These are phyloP conservation scores for Thamnophis sirtalis DNA, from an alignment of 2,113 vertebrate species.

Conservation along the genomic window DNA sequence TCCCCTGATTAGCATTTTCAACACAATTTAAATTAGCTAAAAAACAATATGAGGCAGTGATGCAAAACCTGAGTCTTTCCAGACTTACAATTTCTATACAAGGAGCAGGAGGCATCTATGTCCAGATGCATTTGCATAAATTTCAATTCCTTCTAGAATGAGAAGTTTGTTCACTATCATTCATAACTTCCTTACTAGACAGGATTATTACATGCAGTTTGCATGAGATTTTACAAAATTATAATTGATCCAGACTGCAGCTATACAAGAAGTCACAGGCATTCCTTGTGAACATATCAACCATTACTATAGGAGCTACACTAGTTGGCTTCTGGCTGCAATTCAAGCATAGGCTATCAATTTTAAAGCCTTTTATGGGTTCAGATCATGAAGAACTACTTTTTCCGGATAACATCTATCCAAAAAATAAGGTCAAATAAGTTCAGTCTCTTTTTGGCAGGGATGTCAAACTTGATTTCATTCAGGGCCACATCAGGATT, in stretches of 20 bases:
- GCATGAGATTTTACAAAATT: not conserved
- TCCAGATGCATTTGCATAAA: not conserved
- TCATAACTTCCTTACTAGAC: not conserved
- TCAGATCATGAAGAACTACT: not conserved
- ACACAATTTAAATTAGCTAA: not conserved
- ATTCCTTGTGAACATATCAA: not conserved
- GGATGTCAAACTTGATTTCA: too few relatives aligned
- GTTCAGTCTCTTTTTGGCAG: not conserved
- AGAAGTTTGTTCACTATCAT: not conserved
- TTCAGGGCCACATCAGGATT: too few relatives aligned
- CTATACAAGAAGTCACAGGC: not conserved
- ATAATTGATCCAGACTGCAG: not conserved
- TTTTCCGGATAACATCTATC: not conserved
- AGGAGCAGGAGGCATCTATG: not conserved
- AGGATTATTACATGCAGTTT: not conserved
- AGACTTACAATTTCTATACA: not conserved
- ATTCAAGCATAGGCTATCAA: not conserved
- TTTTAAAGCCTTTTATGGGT: not conserved
- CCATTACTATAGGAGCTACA: not conserved
- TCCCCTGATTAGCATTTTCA: not conserved
- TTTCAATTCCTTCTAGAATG: not conserved
- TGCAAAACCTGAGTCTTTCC: not conserved
- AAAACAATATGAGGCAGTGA: not conserved
- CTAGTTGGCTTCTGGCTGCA: not conserved
- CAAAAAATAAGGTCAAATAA: not conserved